phyloP scores from a whole-genome alignment of 64 coral and sea anemone species.

The Catalaphyllia jardinei region DNA sequence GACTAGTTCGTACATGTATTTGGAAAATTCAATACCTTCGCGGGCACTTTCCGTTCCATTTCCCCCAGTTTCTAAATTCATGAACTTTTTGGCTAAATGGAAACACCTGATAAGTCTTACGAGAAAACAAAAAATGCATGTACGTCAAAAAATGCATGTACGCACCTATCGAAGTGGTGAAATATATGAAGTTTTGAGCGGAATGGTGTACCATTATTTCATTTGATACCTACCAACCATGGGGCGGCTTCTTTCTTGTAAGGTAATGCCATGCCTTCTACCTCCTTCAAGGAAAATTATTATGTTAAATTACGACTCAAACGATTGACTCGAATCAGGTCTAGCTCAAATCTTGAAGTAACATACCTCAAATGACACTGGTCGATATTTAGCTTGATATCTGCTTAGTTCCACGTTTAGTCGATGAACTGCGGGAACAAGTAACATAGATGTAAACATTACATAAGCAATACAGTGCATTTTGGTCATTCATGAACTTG shows the following conservation, averaged over 20 bases:
- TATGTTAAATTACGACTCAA: background rate
- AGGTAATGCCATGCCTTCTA: constrained; percentile 53
- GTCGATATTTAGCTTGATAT: constrained; percentile 89
- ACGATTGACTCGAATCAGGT: background rate
- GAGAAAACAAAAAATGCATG: no score
- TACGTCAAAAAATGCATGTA: no score
- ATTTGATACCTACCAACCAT: constrained; percentile 77
- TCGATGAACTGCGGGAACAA: constrained; percentile 53
- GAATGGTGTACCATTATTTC: background rate
- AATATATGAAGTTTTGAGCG: no score
- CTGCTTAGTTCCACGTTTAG: constrained; percentile 93
- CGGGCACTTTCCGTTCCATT: no score
- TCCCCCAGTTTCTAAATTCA: no score
- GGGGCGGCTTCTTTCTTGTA: constrained; percentile 56
- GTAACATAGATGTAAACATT: background rate
- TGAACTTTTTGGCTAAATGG: no score
- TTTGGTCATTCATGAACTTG: no score
- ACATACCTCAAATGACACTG: constrained; percentile 79
- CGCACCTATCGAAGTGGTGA: no score
- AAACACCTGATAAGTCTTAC: no score
- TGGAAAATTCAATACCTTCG: no score
- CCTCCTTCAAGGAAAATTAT: constrained; percentile 44
- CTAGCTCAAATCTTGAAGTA: no score
- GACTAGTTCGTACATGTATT: no score
- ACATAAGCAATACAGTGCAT: background rate